These are phyloP conservation scores for Tinea trinotella DNA, from an alignment of 2,888 invertebrate species.

Conservation along the genomic window DNA sequence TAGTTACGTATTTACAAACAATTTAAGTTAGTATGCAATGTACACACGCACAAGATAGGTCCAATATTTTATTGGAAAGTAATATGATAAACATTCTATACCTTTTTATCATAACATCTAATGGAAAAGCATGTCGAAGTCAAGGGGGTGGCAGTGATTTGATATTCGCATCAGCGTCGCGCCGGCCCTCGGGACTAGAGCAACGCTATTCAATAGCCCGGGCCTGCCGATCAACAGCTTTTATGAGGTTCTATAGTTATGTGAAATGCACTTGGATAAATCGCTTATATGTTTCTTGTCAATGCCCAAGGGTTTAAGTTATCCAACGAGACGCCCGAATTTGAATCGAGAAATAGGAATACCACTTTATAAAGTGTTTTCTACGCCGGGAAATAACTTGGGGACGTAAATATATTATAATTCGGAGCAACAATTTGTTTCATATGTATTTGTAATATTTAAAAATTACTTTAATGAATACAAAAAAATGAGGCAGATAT, in stretches of 20 bases:
- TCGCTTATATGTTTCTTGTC: constrained; percentile 30
- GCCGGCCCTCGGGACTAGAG: constrained; percentile 49
- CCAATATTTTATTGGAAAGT: constrained; percentile 30
- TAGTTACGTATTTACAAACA: too few species aligned
- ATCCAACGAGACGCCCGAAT: background rate
- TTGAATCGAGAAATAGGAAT: background rate
- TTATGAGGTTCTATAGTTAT: constrained; percentile 41
- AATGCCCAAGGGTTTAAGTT: constrained; percentile 18
- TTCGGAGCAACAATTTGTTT: background rate
- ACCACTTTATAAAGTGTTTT: background rate
- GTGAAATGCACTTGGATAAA: constrained; percentile 38
- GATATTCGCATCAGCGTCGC: constrained; percentile 58
- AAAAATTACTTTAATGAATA: background rate
- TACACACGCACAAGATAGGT: too few species aligned
- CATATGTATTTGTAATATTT: constrained; percentile 19
- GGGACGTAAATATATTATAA: background rate
- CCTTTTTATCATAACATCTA: constrained; percentile 42
- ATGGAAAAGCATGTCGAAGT: constrained; percentile 59
- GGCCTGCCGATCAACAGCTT: constrained; percentile 41
- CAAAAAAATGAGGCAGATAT: too few species aligned
- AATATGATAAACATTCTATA: constrained; percentile 29
- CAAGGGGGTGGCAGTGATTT: constrained; percentile 63
- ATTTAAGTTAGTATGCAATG: too few species aligned
- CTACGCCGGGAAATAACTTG: background rate
- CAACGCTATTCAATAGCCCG: constrained; percentile 54